These are phyloP conservation scores for Istiophorus platypterus DNA, from an alignment of 2,113 vertebrate species.

Conservation along the genomic window DNA sequence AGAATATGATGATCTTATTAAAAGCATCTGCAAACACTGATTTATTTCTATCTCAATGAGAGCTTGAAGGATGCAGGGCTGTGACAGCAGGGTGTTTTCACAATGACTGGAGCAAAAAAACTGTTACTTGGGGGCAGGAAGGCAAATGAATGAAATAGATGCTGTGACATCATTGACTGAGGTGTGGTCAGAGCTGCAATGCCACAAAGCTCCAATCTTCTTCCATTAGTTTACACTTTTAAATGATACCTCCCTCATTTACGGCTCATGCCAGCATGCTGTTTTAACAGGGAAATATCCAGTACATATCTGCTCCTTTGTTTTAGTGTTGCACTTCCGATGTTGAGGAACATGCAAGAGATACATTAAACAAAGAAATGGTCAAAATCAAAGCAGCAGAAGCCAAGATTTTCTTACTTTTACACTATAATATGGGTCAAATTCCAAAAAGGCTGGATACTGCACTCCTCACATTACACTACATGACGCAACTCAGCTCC, in stretches of 20 bases:
- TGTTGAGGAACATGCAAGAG: neutral
- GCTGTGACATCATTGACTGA: constrained; percentile 36
- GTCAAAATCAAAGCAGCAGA: no score
- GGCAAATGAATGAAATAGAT: constrained; percentile 28
- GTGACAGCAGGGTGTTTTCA: constrained; percentile 32
- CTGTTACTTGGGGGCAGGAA: constrained; percentile 1
- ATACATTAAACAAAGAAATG: no score
- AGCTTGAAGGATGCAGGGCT: constrained; percentile 28
- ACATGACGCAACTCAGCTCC: no score
- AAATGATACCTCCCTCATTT: neutral
- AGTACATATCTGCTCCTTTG: neutral
- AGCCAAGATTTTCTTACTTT: no score
- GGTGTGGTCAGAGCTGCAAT: constrained; percentile 18
- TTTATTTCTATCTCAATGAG: constrained; percentile 13
- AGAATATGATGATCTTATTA: constrained; percentile 27
- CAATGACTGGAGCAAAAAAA: constrained; percentile 47
- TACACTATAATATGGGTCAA: no score
- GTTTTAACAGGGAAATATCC: neutral
- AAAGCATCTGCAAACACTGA: constrained; percentile 8
- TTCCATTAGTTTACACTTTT: neutral
- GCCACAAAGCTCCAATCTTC: neutral
- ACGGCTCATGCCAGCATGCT: neutral
- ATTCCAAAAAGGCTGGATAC: no score
- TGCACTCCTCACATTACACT: no score
- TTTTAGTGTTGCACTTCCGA: neutral